Evolutionary conservation across 2,113 vertebrate species (phyloP).

Genomic region (Oxyura jamaicensis): DNA sequence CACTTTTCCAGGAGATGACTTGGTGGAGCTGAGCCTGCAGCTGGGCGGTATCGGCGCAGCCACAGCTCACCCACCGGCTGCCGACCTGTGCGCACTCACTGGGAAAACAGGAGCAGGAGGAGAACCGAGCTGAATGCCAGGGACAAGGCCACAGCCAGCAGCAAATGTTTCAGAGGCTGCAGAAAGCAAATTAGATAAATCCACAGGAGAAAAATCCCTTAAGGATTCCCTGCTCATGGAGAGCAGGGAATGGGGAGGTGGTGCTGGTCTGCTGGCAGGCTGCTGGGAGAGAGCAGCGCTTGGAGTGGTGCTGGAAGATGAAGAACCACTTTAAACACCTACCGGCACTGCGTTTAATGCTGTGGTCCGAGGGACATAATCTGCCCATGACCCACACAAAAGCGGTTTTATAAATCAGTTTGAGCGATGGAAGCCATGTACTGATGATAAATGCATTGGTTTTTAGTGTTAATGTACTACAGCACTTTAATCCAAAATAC

Average conservation of each 20-base stretch:
- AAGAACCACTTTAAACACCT: not conserved
- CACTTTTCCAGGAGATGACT: too few relatives aligned
- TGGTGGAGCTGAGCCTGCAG: not conserved
- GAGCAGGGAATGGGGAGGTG: too few relatives aligned
- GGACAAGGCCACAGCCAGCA: not conserved
- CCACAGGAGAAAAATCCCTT: not conserved
- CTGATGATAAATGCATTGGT: not conserved
- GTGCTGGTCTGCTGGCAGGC: not conserved
- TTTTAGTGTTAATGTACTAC: constrained; percentile 17
- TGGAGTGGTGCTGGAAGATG: not conserved
- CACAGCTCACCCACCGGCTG: not conserved
- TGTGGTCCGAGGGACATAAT: constrained; percentile 37
- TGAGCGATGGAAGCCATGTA: not conserved
- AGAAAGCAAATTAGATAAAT: not conserved
- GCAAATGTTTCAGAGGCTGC: not conserved
- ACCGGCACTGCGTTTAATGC: constrained; percentile 9
- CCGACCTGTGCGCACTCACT: not conserved
- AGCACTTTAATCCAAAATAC: not conserved
- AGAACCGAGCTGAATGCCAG: not conserved
- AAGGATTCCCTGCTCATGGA: not conserved
- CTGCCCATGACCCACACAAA: not conserved
- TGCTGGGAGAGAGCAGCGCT: not conserved
- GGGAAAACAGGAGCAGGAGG: not conserved
- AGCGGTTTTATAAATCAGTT: constrained; percentile 3
- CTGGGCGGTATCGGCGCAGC: not conserved